Evolutionary conservation across 1,140 invertebrate species (phyloP), one percentile per base, ranked within the genome.

Genomic region (Ladona fulva): DNA sequence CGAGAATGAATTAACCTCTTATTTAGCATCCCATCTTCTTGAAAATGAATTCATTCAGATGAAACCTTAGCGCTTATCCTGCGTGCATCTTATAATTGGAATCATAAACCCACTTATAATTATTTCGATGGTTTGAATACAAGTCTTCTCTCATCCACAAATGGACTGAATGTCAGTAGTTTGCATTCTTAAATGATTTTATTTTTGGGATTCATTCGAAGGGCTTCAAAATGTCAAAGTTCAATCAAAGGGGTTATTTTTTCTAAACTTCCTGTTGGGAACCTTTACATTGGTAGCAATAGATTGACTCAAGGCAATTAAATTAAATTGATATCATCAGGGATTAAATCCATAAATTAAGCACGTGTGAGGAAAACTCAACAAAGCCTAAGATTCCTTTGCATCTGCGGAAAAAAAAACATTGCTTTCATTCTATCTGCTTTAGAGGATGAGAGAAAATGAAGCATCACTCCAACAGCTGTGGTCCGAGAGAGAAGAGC

Each of bases 401-500:
- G 3, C 52, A 66, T 66, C 52, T 66, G 14, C 44, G 52, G 14
- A 66, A 16, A 12, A 66, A 66, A 37, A 37, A 37, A 37, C 29
- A 37, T 37, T 66, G 3, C 52, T 66, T 66, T 66, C n/a, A 66
- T 66, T 66, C 52, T 66, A 22, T 76, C 37, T 84, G 83, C 87
- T 87, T 79, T 85, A 91, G 90, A 87, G 90, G 83, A 92, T 93
- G 87, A 88, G 90, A 81, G 92, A 94, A 83, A 92, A 88, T 84
- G 91, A 93, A 83, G 89, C 90, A 76, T 91, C 87, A 77, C 86
- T 92, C 73, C 91, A 92, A 77, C 87, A 91, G 83, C 86, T 94
- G 80, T 90, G 90, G 0, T 89, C 89, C 29, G 93, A 96, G 82
- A 88, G 94, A 0, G 94, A 95, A 79, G 94, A 96, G 81, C 86